Evolutionary conservation across 2,113 vertebrate species (phyloP).

Genomic region (Ancistrus triradiatus): DNA sequence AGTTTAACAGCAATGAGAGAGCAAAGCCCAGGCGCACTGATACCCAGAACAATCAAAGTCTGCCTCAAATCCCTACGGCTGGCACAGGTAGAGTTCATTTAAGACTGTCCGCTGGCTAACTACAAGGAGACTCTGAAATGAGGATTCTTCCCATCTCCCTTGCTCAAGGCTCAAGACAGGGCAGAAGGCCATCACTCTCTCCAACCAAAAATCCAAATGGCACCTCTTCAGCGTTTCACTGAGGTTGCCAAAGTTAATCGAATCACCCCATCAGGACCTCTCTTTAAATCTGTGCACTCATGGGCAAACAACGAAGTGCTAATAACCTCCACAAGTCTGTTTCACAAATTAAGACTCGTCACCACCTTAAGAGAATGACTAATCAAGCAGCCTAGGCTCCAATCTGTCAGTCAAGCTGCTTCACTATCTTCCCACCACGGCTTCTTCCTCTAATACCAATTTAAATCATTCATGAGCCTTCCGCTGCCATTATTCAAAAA

Average conservation of each 20-base stretch:
- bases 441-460: slow-evolving; percentile 99
- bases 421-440: slow-evolving; percentile 81
- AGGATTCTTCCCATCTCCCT: slow-evolving; percentile 13
- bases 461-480: slow-evolving; percentile 99
- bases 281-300: slow-evolving; percentile 38
- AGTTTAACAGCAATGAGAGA: slow-evolving; percentile 47
- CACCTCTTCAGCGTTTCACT: slow-evolving; percentile 9
- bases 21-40: slow-evolving; percentile 58
- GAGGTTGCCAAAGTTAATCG: slow-evolving; percentile 25
- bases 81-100: slow-evolving; percentile 51
- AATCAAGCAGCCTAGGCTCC: slow-evolving; percentile 83
- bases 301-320: slow-evolving; percentile 31
- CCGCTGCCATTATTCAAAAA: slow-evolving; percentile 99
- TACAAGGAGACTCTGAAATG: slow-evolving; percentile 17
- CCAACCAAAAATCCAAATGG: slow-evolving; percentile 42
- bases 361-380: slow-evolving; percentile 82
- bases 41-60: slow-evolving; percentile 68
- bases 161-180: too few relatives aligned
- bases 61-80: slow-evolving; percentile 58
- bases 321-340: slow-evolving; percentile 49
- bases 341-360: slow-evolving; percentile 50
- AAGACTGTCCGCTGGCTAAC: slow-evolving; percentile 51
- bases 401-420: slow-evolving; percentile 88
- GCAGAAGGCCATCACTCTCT: slow-evolving; percentile 4
- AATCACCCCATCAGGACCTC: slow-evolving; percentile 27